Conservation (phyloP, 2,113 vertebrate genomes). For the Labeo rohita region DNA sequence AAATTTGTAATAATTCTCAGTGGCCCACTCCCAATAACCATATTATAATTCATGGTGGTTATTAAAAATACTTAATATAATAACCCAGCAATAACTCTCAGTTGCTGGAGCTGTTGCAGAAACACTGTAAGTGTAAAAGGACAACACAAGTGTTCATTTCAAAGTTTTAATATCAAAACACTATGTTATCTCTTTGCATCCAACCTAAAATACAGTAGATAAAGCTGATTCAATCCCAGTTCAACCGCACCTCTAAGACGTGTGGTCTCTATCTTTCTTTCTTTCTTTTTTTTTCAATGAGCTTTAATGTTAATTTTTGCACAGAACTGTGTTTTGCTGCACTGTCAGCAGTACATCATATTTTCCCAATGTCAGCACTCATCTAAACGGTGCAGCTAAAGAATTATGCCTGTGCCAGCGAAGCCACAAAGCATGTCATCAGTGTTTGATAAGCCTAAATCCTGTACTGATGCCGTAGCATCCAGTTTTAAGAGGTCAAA, state of each 20-base stretch:
- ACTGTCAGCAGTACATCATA: conserved; percentile 49
- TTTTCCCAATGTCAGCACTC: conserved; percentile 49
- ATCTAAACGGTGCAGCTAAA: conserved; percentile 61
- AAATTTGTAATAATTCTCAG: background rate
- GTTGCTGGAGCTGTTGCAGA: background rate
- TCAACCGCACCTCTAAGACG: background rate
- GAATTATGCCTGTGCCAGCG: conserved; percentile 56
- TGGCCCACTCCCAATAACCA: background rate
- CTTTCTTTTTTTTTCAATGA: background rate
- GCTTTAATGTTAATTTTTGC: conserved; percentile 36
- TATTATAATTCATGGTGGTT: background rate
- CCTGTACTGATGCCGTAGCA: conserved; percentile 49
- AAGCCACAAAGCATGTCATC: conserved; percentile 67
- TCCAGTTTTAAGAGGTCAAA: conserved; percentile 66
- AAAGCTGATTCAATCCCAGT: background rate
- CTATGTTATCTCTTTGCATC: background rate
- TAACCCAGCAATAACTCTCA: background rate
- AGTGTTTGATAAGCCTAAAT: conserved; percentile 69
- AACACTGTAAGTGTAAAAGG: background rate
- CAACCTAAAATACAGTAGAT: background rate
- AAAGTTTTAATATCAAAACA: background rate
- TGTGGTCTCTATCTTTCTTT: background rate
- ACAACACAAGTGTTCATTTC: background rate
- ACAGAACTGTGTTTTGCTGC: conserved; percentile 24
- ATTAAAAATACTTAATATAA: background rate